Conservation (phyloP, 2,797 vertebrate species). For the Sternarchorhynchus goeldii region DNA sequence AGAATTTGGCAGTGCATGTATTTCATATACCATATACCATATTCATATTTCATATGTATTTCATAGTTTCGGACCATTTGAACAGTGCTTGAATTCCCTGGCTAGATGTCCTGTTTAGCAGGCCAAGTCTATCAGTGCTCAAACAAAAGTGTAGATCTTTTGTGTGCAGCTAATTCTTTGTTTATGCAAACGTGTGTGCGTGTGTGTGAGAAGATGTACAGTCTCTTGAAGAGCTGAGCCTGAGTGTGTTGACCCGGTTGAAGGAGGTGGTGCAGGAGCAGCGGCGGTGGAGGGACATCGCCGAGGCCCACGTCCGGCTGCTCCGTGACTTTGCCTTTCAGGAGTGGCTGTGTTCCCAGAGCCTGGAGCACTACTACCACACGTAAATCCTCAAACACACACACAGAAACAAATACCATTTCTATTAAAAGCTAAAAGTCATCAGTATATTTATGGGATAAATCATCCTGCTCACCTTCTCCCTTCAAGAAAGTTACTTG, state of each 20-base stretch:
- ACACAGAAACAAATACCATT: not conserved
- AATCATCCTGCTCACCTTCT: too few relatives aligned
- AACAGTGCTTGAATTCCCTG: not conserved
- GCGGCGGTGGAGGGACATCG: slow-evolving; percentile 75
- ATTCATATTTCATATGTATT: too few relatives aligned
- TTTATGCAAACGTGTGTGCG: not conserved
- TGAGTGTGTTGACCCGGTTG: slow-evolving; percentile 76
- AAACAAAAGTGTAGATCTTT: not conserved
- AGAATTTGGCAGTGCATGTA: not conserved
- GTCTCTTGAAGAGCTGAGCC: slow-evolving; percentile 81
- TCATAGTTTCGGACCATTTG: too few relatives aligned
- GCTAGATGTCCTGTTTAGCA: not conserved
- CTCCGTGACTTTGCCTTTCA: slow-evolving; percentile 82
- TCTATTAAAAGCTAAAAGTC: not conserved
- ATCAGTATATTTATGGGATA: not conserved
- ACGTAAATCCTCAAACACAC: slow-evolving; percentile 67
- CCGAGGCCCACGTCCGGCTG: slow-evolving; percentile 77
- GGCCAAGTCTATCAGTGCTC: not conserved
- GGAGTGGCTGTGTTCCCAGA: slow-evolving; percentile 84
- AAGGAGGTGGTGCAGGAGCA: slow-evolving; percentile 79
- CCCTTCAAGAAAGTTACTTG: not conserved
- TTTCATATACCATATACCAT: not conserved
- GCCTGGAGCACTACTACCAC: slow-evolving; percentile 80
- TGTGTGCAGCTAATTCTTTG: not conserved
- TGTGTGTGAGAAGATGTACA: slow-evolving; percentile 76